phyloP scores from a whole-genome alignment of 2,113 vertebrate species.

The Pituophis catenifer region DNA sequence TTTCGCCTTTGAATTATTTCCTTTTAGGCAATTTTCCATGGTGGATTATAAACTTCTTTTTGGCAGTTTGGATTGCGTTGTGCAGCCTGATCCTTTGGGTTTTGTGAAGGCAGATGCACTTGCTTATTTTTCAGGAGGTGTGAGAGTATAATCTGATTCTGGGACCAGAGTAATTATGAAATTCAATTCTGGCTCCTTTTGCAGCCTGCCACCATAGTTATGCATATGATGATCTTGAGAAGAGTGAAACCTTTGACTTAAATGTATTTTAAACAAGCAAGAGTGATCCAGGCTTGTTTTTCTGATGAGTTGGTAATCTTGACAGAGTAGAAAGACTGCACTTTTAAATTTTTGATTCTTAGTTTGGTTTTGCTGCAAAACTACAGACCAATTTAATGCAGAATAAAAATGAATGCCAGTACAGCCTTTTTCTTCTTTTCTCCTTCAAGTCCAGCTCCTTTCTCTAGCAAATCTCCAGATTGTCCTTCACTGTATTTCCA shows the following conservation, averaged over 20 bases:
- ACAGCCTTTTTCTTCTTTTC: not conserved
- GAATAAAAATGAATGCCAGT: not conserved
- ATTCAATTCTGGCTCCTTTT: not conserved
- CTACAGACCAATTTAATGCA: not conserved
- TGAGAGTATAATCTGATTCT: not conserved
- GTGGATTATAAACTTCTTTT: not conserved
- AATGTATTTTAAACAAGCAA: not conserved
- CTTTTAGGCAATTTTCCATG: not conserved
- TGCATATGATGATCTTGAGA: not conserved
- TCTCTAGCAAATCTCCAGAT: not conserved
- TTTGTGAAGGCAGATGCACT: not conserved
- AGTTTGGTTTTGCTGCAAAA: not conserved
- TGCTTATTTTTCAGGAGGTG: not conserved
- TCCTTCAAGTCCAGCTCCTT: not conserved
- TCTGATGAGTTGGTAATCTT: not conserved
- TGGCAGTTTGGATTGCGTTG: not conserved
- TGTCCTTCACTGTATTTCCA: constrained; percentile 18
- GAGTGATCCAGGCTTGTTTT: not conserved
- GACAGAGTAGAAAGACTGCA: not conserved
- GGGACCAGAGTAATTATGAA: not conserved
- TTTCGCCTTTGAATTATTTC: not conserved
- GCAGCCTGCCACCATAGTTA: not conserved
- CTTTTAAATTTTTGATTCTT: not conserved
- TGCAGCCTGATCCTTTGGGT: not conserved
- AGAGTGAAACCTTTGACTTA: no score